These are phyloP conservation scores for Pollenia labialis DNA, from an alignment of 2,888 invertebrate genomes.

Conservation along the genomic window DNA sequence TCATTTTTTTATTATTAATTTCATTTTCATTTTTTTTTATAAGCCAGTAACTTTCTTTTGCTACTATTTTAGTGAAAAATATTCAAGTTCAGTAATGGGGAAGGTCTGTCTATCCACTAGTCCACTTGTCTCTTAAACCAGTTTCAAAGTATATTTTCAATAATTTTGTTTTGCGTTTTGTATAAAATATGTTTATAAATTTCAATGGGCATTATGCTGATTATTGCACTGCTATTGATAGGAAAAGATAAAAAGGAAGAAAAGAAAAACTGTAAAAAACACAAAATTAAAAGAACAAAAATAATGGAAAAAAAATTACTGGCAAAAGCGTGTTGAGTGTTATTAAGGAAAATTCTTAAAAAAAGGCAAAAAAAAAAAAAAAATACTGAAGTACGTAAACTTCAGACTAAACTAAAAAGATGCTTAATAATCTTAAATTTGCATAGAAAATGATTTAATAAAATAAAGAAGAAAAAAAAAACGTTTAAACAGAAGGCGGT, in stretches of 20 bases:
- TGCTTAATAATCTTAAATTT: constrained; percentile 37
- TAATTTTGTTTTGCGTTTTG: constrained; percentile 43
- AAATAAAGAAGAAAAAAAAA: constrained; percentile 22
- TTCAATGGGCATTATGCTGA: constrained; percentile 34
- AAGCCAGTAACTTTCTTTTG: not conserved
- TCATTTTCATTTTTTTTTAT: constrained; percentile 5
- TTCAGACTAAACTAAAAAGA: not conserved
- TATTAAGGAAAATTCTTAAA: constrained; percentile 7
- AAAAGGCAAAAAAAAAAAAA: not conserved
- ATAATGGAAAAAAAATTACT: not conserved
- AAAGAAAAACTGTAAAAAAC: not conserved
- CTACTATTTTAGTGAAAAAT: not conserved
- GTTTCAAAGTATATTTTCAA: not conserved
- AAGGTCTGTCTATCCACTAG: not conserved
- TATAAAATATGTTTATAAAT: constrained; percentile 33
- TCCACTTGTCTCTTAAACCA: not conserved
- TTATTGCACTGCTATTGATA: constrained; percentile 44
- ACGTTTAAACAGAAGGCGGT: constrained; percentile 21
- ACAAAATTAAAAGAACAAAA: constrained; percentile 11
- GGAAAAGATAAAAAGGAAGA: constrained; percentile 22
- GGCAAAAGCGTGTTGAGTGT: not conserved
- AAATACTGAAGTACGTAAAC: not conserved
- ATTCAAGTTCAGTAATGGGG: not conserved
- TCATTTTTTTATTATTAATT: not conserved
- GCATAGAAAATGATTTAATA: constrained; percentile 34